Percentiles rank a stretch among this genome's conserved stretches.
Evolutionary conservation across 2,113 vertebrate genomes (phyloP).

Genomic region (Anarhynchus alexandrinus): DNA sequence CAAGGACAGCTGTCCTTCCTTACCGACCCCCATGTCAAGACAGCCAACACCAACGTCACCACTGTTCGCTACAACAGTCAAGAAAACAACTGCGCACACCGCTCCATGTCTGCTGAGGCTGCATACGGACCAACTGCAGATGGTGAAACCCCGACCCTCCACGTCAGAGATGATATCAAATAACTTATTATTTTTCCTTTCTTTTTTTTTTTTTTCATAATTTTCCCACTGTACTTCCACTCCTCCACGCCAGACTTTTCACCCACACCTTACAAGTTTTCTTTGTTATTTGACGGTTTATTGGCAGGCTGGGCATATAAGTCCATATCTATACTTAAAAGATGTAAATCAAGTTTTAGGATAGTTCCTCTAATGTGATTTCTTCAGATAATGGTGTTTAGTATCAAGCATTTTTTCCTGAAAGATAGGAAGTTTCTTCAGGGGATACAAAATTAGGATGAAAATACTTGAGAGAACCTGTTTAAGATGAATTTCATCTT

Average conservation of each 20-base stretch:
- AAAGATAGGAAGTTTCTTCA: not conserved
- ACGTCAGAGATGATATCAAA: not conserved
- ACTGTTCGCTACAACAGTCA: not conserved
- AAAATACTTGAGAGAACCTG: not conserved
- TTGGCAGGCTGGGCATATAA: not conserved
- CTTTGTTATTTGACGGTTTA: not conserved
- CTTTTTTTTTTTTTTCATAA: too few species aligned
- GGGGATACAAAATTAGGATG: not conserved
- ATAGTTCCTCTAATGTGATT: not conserved
- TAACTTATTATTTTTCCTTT: not conserved
- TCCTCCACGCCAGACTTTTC: not conserved
- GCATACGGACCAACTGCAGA: not conserved
- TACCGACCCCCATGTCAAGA: not conserved
- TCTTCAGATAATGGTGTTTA: not conserved
- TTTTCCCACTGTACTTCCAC: not conserved
- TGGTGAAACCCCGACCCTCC: not conserved
- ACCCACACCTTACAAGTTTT: not conserved
- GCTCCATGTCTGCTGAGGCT: not conserved
- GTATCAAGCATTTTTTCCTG: not conserved
- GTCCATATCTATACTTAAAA: not conserved
- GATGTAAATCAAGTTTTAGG: not conserved
- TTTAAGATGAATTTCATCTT: not conserved
- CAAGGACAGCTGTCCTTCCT: constrained; percentile 65
- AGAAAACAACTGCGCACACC: not conserved
- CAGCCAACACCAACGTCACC: not conserved